phyloP scores from a whole-genome alignment of 2,113 vertebrate genomes.

The Arvicanthis niloticus region DNA sequence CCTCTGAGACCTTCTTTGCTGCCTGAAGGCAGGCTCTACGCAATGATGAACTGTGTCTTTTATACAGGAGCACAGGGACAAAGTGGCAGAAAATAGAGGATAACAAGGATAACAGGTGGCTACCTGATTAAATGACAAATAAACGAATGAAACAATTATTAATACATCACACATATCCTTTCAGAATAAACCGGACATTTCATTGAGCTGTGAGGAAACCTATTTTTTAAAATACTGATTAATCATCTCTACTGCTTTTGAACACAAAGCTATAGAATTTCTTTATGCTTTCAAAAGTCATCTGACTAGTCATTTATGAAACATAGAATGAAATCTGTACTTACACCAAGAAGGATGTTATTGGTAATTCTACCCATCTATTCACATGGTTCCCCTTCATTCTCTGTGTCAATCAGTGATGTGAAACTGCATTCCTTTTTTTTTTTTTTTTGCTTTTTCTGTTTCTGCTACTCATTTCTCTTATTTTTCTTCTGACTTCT shows the following conservation, averaged over 20 bases:
- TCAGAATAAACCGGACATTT: not conserved
- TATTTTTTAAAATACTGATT: not conserved
- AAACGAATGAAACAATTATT: not conserved
- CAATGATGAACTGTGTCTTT: not conserved
- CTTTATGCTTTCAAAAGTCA: slow-evolving; percentile 16
- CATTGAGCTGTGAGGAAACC: not conserved
- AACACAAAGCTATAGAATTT: not conserved
- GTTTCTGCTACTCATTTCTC: not conserved
- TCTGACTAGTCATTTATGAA: not conserved
- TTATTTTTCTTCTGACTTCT: not conserved
- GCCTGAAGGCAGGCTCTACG: not conserved
- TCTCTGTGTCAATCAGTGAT: not conserved
- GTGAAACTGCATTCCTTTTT: not conserved
- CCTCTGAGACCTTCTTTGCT: not conserved
- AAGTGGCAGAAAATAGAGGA: not conserved
- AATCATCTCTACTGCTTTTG: not conserved
- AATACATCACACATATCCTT: not conserved
- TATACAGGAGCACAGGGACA: not conserved
- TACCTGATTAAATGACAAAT: not conserved
- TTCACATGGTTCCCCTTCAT: slow-evolving; percentile 12
- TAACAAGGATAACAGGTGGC: not conserved
- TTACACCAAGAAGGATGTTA: not conserved
- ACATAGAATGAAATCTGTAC: not conserved
- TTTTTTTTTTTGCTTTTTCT: not conserved
- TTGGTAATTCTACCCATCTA: not conserved